phyloP scores from a whole-genome alignment of 2,888 invertebrate species.

The Amblyjoppa fuscipennis region DNA sequence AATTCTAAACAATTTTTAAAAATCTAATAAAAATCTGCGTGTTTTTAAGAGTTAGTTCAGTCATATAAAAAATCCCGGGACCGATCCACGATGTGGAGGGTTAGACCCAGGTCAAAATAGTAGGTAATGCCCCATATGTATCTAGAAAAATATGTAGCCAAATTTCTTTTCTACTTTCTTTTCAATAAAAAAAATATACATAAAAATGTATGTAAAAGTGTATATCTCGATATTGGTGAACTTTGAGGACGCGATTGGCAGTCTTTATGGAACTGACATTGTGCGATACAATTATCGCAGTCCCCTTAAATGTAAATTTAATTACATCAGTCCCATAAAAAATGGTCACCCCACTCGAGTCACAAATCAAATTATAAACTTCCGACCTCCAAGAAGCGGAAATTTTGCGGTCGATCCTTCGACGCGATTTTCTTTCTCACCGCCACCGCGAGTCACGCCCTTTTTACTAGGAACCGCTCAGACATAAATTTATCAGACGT shows the following conservation, averaged over 20 bases:
- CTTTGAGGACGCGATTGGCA: background rate
- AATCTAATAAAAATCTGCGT: too few species aligned
- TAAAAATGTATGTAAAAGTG: background rate
- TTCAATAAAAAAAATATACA: too few species aligned
- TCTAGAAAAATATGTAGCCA: background rate
- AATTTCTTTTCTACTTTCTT: too few species aligned
- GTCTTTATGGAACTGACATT: background rate
- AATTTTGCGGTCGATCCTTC: background rate
- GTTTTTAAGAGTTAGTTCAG: too few species aligned
- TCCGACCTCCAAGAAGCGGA: background rate
- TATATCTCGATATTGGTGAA: background rate
- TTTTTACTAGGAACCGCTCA: background rate
- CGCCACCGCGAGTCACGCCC: background rate
- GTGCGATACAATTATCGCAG: background rate
- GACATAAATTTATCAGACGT: slow-evolving; percentile 43
- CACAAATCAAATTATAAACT: background rate
- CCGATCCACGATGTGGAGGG: too few species aligned
- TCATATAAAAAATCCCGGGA: too few species aligned
- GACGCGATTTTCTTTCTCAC: background rate
- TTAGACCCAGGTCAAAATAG: too few species aligned
- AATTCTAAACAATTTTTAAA: too few species aligned
- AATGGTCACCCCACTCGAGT: background rate
- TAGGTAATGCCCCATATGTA: background rate
- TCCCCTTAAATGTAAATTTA: background rate
- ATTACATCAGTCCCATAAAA: background rate